phyloP scores from a whole-genome alignment of 2,888 invertebrate genomes.

The Pterobdella sp. region DNA sequence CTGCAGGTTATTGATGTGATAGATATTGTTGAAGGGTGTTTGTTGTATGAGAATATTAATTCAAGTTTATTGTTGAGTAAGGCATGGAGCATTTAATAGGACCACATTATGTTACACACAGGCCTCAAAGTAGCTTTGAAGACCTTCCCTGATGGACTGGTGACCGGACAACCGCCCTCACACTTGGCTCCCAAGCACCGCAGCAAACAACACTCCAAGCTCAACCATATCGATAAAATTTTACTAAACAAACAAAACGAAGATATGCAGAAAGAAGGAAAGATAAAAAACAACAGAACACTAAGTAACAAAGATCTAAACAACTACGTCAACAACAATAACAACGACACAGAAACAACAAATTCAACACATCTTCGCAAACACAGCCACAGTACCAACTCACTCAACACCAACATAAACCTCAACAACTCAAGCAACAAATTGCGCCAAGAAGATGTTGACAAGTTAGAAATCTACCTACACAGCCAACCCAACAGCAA shows the following conservation, averaged over 20 bases:
- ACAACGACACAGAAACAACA: neutral
- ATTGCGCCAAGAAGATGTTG: neutral
- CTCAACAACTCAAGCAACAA: neutral
- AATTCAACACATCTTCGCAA: neutral
- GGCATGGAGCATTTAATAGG: neutral
- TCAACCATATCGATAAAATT: neutral
- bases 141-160: conserved; percentile 47
- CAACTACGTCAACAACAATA: neutral
- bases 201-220: neutral
- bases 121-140: conserved; percentile 49
- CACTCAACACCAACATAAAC: conserved; percentile 3
- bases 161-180: conserved; percentile 46
- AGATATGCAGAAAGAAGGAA: too few species aligned
- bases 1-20: neutral
- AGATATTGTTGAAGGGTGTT: neutral
- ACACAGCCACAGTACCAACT: conserved; percentile 13
- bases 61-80: neutral
- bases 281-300: neutral
- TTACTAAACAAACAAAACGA: neutral
- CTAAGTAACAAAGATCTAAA: neutral
- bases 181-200: neutral
- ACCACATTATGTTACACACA: conserved; percentile 30
- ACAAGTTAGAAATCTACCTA: neutral
- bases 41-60: neutral
- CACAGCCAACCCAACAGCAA: neutral